These are phyloP conservation scores for Xiphorhynchus erythropygius DNA, from an alignment of 2,797 vertebrate genomes.

Conservation along the genomic window DNA sequence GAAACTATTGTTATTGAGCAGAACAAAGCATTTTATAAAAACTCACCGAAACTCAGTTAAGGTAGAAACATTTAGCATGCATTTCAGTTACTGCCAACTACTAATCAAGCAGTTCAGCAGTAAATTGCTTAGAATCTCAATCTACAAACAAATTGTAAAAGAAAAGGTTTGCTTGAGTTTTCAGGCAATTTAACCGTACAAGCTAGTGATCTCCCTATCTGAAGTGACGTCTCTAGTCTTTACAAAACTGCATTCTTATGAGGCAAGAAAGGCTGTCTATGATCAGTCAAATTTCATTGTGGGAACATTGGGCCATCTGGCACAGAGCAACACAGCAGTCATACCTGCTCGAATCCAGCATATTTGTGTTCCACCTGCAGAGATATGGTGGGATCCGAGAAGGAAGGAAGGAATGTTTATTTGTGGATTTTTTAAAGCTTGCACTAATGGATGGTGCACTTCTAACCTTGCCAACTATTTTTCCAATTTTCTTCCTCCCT, in stretches of 20 bases:
- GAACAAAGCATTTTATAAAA: slow-evolving; percentile 73
- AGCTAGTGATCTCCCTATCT: not conserved
- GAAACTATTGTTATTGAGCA: slow-evolving; percentile 71
- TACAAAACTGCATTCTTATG: not conserved
- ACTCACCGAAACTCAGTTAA: slow-evolving; percentile 72
- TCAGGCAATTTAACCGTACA: slow-evolving; percentile 9
- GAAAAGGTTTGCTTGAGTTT: slow-evolving; percentile 53
- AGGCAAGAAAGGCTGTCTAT: not conserved
- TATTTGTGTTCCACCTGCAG: not conserved
- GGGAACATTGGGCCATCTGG: not conserved
- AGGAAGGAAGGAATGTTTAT: not conserved
- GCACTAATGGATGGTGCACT: not conserved
- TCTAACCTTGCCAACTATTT: not conserved
- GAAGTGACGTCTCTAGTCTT: not conserved
- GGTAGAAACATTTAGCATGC: slow-evolving; percentile 68
- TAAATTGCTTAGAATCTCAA: slow-evolving; percentile 73
- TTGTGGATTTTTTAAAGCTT: not conserved
- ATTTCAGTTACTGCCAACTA: slow-evolving; percentile 68
- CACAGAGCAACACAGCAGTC: not conserved
- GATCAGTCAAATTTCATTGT: not conserved
- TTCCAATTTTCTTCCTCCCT: not conserved
- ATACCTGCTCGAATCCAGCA: not conserved
- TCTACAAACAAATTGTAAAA: slow-evolving; percentile 57
- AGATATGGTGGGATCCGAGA: not conserved
- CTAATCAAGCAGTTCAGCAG: slow-evolving; percentile 68